phyloP scores from a whole-genome alignment of 2,888 invertebrate genomes.

The Phasia obesa region DNA sequence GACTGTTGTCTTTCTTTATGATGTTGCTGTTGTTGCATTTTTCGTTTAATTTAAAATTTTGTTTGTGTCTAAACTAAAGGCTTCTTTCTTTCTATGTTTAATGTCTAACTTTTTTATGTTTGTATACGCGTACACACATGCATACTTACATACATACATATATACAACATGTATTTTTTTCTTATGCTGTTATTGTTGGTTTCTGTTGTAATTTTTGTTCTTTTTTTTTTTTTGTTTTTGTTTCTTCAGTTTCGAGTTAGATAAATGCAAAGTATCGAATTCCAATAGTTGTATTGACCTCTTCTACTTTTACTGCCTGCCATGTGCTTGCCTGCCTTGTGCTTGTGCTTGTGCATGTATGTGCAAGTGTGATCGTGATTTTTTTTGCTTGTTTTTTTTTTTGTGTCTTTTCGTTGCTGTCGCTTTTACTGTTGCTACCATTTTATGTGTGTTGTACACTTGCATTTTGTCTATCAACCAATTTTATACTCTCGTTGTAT shows the following conservation, averaged over 20 bases:
- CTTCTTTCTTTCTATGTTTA: conserved; percentile 50
- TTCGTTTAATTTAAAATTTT: conserved; percentile 57
- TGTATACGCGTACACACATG: background rate
- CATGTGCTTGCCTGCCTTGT: conserved; percentile 19
- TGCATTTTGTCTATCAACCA: conserved; percentile 46
- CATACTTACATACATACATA: background rate
- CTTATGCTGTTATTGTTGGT: conserved; percentile 18
- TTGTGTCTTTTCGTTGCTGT: background rate
- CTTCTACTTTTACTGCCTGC: conserved; percentile 60
- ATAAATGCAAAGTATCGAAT: conserved; percentile 73
- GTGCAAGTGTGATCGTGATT: conserved; percentile 40
- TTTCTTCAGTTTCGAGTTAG: conserved; percentile 46
- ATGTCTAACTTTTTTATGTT: conserved; percentile 52
- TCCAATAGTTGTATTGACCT: conserved; percentile 77
- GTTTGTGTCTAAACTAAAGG: conserved; percentile 45
- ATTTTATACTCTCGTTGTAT: conserved; percentile 28
- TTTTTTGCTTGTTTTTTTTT: conserved; percentile 12
- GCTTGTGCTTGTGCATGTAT: background rate
- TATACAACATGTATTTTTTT: background rate
- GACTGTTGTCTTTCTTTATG: no score
- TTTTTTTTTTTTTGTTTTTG: conserved; percentile 26
- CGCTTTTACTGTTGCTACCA: conserved; percentile 1
- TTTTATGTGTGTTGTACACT: conserved; percentile 43
- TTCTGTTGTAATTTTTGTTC: conserved; percentile 23
- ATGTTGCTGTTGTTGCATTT: conserved; percentile 31